Evolutionary conservation across 2,888 invertebrate genomes (phyloP).

Genomic region (Oscheius sp.): DNA sequence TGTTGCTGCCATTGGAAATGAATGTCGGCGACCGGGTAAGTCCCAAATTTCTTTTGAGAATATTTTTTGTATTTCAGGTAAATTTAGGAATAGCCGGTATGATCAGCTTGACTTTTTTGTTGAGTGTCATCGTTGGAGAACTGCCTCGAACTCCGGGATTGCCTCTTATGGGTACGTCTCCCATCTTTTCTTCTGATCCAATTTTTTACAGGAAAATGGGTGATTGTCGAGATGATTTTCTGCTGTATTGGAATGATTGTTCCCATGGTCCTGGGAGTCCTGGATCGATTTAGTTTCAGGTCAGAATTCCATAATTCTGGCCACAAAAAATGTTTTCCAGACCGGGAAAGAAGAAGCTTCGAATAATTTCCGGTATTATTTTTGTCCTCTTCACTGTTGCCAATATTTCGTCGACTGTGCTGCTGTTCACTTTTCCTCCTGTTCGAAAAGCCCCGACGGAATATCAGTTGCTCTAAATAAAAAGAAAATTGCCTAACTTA

Average conservation of each 20-base stretch:
- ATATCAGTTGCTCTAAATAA: too few species aligned
- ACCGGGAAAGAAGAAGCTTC: neutral
- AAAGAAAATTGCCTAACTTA: too few species aligned
- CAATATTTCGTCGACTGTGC: neutral
- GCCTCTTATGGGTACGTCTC: neutral
- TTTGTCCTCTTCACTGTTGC: neutral
- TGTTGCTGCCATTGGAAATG: slow-evolving; percentile 17
- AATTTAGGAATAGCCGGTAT: slow-evolving; percentile 18
- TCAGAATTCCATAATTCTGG: too few species aligned
- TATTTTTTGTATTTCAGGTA: slow-evolving; percentile 24
- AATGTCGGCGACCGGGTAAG: slow-evolving; percentile 7
- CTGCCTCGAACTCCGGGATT: neutral
- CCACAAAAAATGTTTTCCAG: too few species aligned
- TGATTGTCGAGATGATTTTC: slow-evolving; percentile 20
- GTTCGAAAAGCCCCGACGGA: neutral
- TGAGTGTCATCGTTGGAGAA: slow-evolving; percentile 24
- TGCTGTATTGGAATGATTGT: slow-evolving; percentile 9
- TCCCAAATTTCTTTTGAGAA: neutral
- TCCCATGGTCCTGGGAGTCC: slow-evolving; percentile 2
- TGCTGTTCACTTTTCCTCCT: slow-evolving; percentile 8
- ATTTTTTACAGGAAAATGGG: slow-evolving; percentile 18
- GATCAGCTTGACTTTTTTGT: slow-evolving; percentile 20
- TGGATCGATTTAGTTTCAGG: neutral
- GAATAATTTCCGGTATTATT: neutral
- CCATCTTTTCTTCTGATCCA: neutral